Conservation (phyloP, 2,888 invertebrate species). For the Mongoloraphidia duomilia region DNA sequence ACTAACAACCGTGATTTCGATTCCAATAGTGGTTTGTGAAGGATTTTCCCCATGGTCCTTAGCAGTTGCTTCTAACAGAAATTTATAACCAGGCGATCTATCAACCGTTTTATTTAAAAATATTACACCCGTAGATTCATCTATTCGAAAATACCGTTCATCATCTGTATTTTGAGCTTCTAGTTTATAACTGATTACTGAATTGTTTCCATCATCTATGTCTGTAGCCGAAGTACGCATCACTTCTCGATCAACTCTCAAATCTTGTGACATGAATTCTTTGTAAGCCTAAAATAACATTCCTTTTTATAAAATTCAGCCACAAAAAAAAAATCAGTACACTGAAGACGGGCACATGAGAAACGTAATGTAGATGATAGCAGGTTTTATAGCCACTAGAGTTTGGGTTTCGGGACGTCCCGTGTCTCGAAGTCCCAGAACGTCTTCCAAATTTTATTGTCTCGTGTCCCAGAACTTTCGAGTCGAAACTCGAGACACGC, state of each 20-base stretch:
- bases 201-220: slow-evolving; percentile 84
- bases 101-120: slow-evolving; percentile 48
- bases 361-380: too few relatives aligned
- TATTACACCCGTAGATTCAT: slow-evolving; percentile 71
- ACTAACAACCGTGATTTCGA: slow-evolving; percentile 73
- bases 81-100: slow-evolving; percentile 38
- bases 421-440: too few relatives aligned
- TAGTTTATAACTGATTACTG: slow-evolving; percentile 59
- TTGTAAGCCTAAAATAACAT: slow-evolving; percentile 37
- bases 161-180: slow-evolving; percentile 32
- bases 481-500: too few relatives aligned
- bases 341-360: too few relatives aligned
- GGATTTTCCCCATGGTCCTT: slow-evolving; percentile 55
- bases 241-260: slow-evolving; percentile 53
- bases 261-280: slow-evolving; percentile 73
- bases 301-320: too few relatives aligned
- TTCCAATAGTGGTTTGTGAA: slow-evolving; percentile 55
- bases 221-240: slow-evolving; percentile 87
- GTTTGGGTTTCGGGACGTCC: too few relatives aligned
- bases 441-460: too few relatives aligned
- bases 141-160: slow-evolving; percentile 63
- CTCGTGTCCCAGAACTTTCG: too few relatives aligned
- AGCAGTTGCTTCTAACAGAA: slow-evolving; percentile 60
- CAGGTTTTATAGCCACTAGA: too few relatives aligned
- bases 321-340: too few relatives aligned